phyloP scores from a whole-genome alignment of 2,113 vertebrate genomes.

The Zapornia atra region DNA sequence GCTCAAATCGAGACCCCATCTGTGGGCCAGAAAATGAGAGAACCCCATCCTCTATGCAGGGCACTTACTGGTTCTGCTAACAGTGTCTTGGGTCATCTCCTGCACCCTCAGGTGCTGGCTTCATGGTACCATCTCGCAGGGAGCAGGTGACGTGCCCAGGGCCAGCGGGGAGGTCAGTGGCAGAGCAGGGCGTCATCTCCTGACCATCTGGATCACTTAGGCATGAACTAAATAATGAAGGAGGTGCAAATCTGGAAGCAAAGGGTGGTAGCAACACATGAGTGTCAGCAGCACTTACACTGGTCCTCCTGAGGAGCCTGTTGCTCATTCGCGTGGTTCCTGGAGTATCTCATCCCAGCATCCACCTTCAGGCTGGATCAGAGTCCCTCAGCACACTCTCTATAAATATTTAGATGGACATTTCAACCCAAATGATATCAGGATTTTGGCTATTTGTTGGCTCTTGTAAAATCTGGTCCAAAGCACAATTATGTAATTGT shows the following conservation, averaged over 20 bases:
- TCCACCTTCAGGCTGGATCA: neutral
- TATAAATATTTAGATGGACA: neutral
- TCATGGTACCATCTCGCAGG: neutral
- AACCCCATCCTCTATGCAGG: neutral
- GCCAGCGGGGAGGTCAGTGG: fast-evolving
- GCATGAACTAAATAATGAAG: neutral
- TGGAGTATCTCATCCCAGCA: neutral
- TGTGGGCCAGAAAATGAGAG: neutral
- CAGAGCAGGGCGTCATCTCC: neutral
- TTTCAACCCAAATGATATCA: neutral
- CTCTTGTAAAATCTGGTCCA: neutral
- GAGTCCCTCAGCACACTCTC: neutral
- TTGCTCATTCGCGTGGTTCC: neutral
- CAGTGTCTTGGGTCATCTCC: neutral
- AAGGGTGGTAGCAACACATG: fast-evolving
- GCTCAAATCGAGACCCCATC: fast-evolving
- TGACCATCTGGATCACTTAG: fast-evolving
- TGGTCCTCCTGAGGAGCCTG: neutral
- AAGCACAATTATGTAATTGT: neutral
- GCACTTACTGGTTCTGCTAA: neutral
- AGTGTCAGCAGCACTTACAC: neutral
- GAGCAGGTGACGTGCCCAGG: neutral
- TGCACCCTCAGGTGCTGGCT: fast-evolving
- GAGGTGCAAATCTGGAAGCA: neutral
- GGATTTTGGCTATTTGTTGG: neutral